Base-by-base conservation (phyloP, 2,888 invertebrate species). In the Apoda limacodes region DNA sequence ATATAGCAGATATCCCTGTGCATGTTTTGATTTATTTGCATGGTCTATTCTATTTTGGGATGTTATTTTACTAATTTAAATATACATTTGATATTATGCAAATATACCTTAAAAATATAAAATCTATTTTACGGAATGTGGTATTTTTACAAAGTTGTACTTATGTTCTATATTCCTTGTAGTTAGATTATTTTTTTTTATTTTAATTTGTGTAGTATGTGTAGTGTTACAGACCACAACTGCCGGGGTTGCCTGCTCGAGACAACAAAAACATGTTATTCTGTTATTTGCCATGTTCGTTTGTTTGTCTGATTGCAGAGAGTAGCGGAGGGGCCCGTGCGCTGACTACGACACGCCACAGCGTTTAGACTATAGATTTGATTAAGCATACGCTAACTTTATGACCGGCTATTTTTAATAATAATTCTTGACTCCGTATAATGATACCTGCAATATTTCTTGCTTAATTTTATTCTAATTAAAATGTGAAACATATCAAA, bases 281-380 rank as follows among this genome's bases (percentile, higher is more conserved):
- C 55, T 47, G 48, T 58, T 56, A 66, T 57, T 75, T 78, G 78
- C 78, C 76, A 80, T 75, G 74, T 75, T 52, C 47, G 59, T 72
- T 62, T 74, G 66, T 76, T 76, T 74, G 60, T 74, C 61, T 78
- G 72, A 60, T 80, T 78, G 45, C 78, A 80, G 78, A 71, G 52
- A 36, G 48, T 49, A 50, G 55, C 48, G 48, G 48, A 50, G 50
- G 47, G 48, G 46, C 48, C 42, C 52, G 48, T 50, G 52, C 45
- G 49, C 50, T 50, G 50, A 51, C 54, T 54, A 9, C n/a, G 22
- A n/a, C 22, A 28, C 17, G 17, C 7, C 20, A n/a, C n/a, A n/a
- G n/a, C n/a, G n/a, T n/a, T n/a, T n/a, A n/a, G n/a, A n/a, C n/a
- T 43, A 44, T 43, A 45, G 48, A 48, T 42, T 45, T 43, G 38